Evolutionary conservation across 1,140 invertebrate genomes (phyloP), one percentile per base, ranked within the genome.

Genomic region (Contarinia nasturtii): DNA sequence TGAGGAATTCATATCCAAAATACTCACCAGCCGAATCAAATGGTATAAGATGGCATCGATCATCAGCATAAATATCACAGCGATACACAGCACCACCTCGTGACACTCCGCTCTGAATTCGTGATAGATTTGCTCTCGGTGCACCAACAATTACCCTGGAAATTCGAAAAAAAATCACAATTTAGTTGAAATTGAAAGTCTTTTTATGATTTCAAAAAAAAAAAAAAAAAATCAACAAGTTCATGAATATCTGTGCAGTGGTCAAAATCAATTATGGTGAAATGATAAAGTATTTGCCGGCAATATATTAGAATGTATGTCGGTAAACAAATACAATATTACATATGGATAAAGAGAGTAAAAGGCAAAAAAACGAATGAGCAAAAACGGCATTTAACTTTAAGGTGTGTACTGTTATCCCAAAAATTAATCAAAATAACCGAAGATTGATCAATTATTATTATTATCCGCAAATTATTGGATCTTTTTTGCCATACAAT

Each of bases 131-230:
- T 1, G 79, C 80, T 57, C 75, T 68, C 14, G 86, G 86, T 5
- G 86, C 85, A 21, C 86, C 86, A 11, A 88, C 77, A 33, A 89
- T 64, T 45, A 87, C 66, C 71, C 85, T 88, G 65, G 17, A 66
- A 68, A 52, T 53, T 52, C 53, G 46, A 57, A 52, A 12, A 41
- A 10, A 44, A 47, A n/a, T n/a, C n/a, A 47, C 2, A 45, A 33
- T 44, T n/a, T 33, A 12, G 27, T 27, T 10, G 27, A 27, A 5
- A n/a, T n/a, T n/a, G n/a, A n/a, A 3, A 27, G 27, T 27, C 10
- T 27, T 27, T 27, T 5, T 5, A 27, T 3, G 4, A 27, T 27
- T 5, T 5, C 3, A 27, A 10, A 27, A 3, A 27, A 27, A 3
- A 27, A 27, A 3, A 27, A 27, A 27, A 27, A 5, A 27, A 27